Evolutionary conservation across 2,113 vertebrate species (phyloP).

Genomic region (Oenanthe oenanthe): DNA sequence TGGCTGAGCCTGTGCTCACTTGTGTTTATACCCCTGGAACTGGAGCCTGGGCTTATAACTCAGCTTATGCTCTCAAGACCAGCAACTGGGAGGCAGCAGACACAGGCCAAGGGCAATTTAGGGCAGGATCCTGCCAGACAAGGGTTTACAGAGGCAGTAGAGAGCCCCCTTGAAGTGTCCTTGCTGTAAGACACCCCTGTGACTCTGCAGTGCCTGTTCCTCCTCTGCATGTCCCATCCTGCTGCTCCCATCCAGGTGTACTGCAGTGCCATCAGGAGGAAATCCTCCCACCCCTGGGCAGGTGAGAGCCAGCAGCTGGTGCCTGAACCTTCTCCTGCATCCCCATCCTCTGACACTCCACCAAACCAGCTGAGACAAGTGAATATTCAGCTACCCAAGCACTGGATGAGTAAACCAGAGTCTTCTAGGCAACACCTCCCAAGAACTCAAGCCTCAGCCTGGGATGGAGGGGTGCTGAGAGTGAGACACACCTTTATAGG

Average conservation of each 20-base stretch:
- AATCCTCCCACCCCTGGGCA: neutral
- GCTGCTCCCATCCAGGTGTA: neutral
- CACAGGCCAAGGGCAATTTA: accelerated
- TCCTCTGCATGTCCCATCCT: neutral
- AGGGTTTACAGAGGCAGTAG: neutral
- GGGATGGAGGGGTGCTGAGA: neutral
- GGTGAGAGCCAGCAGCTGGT: neutral
- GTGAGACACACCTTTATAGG: neutral
- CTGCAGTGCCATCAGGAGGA: neutral
- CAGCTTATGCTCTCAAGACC: neutral
- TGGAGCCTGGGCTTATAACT: neutral
- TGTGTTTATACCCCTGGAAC: accelerated
- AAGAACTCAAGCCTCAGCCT: neutral
- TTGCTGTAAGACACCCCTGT: neutral
- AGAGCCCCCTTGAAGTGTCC: neutral
- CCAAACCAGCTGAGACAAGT: too few species aligned
- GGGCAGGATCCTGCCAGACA: neutral
- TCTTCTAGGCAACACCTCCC: neutral
- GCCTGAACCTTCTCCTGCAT: neutral
- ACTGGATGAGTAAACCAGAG: neutral
- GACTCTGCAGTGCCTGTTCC: neutral
- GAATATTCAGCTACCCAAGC: neutral
- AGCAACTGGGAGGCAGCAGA: neutral
- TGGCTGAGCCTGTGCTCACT: accelerated
- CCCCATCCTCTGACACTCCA: neutral